Evolutionary conservation across 2,113 vertebrate species (phyloP).

Genomic region (Stegastes partitus): DNA sequence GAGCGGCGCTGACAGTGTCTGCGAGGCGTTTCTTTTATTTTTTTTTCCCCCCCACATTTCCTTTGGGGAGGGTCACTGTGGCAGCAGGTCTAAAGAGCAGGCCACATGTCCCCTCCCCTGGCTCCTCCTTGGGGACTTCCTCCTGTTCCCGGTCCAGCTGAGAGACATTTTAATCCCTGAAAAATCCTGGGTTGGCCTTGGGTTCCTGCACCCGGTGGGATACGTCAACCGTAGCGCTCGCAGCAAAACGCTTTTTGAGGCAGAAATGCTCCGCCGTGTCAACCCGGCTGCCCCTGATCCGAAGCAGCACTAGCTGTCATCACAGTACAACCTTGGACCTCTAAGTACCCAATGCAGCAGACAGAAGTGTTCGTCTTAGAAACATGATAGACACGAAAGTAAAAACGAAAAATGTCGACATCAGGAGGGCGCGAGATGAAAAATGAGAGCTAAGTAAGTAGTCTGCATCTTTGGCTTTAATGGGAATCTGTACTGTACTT

Average conservation of each 20-base stretch:
- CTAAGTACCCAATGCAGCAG: not conserved
- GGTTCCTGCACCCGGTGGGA: conserved; percentile 41
- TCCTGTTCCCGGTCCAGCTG: conserved; percentile 15
- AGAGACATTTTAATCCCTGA: conserved; percentile 45
- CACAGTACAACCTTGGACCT: conserved; percentile 35
- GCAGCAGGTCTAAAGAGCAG: conserved; percentile 44
- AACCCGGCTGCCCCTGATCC: conserved; percentile 24
- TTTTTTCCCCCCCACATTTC: not conserved
- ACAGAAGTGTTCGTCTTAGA: conserved; percentile 8
- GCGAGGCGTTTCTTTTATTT: not conserved
- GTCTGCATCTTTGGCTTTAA: not conserved
- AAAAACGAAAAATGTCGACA: not conserved
- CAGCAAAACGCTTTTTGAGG: conserved; percentile 11
- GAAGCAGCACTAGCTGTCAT: conserved; percentile 22
- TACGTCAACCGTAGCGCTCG: conserved; percentile 18
- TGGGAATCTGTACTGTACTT: not conserved
- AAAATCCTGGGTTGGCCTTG: conserved; percentile 24
- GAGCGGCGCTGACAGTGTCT: conserved; percentile 27
- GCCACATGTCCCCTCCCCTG: not conserved
- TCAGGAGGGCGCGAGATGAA: not conserved
- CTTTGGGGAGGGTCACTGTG: conserved; percentile 37
- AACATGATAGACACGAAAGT: not conserved
- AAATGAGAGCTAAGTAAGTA: not conserved
- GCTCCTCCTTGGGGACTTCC: conserved; percentile 9
- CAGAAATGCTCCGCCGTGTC: conserved; percentile 18